A percentile compares a stretch with the other conserved stretches of the same genome.
These are phyloP conservation scores for Lathamus discolor DNA, from an alignment of 2,113 vertebrate genomes.

Conservation along the genomic window DNA sequence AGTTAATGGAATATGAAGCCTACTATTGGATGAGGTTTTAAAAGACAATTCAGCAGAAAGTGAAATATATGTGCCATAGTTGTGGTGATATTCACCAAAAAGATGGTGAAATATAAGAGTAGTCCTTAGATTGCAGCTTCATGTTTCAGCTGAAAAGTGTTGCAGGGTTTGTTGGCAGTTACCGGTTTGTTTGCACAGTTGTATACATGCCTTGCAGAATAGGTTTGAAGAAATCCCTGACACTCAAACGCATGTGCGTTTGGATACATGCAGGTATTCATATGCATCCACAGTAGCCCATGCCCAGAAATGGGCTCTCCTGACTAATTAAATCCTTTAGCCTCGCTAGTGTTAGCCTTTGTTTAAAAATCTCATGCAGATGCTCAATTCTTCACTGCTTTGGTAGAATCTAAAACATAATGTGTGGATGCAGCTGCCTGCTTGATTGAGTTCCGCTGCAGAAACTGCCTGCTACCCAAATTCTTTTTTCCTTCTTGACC, in stretches of 20 bases:
- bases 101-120: not conserved
- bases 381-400: conserved; percentile 62
- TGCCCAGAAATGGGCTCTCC: not conserved
- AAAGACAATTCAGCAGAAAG: not conserved
- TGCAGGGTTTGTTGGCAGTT: not conserved
- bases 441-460: conserved; percentile 45
- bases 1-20: not conserved
- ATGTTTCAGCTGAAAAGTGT: not conserved
- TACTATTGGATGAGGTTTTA: not conserved
- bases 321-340: not conserved
- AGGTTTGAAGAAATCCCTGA: not conserved
- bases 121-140: not conserved
- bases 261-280: not conserved
- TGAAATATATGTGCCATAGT: not conserved
- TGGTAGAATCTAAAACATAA: not conserved
- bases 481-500: conserved; percentile 11
- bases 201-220: accelerated
- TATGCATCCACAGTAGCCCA: not conserved
- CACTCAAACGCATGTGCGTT: not conserved
- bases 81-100: not conserved
- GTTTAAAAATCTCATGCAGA: conserved; percentile 58
- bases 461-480: conserved; percentile 57
- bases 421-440: conserved; percentile 49
- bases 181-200: not conserved
- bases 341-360: not conserved